Evolutionary conservation across 2,113 vertebrate species (phyloP).

Genomic region (Rhynchomys soricoides): DNA sequence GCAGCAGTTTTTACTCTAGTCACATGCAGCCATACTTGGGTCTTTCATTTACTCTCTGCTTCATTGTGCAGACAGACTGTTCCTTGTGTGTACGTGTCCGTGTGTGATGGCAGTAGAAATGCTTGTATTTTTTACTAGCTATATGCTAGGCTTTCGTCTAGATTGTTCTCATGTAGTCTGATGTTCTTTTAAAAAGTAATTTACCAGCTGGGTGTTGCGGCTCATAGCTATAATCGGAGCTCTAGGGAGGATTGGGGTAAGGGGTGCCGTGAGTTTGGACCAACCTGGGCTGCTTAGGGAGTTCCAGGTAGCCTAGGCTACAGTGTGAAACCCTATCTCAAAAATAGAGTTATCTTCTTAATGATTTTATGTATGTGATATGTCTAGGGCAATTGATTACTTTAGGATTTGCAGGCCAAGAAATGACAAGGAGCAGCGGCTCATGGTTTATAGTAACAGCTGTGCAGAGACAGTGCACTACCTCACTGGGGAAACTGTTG

Average conservation of each 20-base stretch:
- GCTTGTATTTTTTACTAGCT: constrained; percentile 39
- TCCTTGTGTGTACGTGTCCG: not conserved
- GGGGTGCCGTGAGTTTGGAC: not conserved
- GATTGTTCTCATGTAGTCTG: not conserved
- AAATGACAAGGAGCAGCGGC: not conserved
- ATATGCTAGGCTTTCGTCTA: not conserved
- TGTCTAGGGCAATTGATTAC: constrained; percentile 19
- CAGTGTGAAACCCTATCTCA: not conserved
- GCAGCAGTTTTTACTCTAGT: not conserved
- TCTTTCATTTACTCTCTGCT: constrained; percentile 10
- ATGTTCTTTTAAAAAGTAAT: not conserved
- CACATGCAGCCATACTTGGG: not conserved
- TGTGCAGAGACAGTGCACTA: not conserved
- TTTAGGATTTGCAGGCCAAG: constrained; percentile 34
- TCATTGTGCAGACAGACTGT: constrained; percentile 1
- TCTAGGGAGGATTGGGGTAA: not conserved
- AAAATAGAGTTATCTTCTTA: not conserved
- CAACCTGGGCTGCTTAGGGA: not conserved
- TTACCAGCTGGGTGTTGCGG: no score
- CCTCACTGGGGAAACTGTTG: not conserved
- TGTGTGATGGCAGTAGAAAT: not conserved
- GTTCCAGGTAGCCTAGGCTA: not conserved
- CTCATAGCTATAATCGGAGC: not conserved
- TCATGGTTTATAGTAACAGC: not conserved
- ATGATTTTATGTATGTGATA: constrained; percentile 49